phyloP scores from a whole-genome alignment of 2,797 vertebrate species.

The Diplodus sargus region DNA sequence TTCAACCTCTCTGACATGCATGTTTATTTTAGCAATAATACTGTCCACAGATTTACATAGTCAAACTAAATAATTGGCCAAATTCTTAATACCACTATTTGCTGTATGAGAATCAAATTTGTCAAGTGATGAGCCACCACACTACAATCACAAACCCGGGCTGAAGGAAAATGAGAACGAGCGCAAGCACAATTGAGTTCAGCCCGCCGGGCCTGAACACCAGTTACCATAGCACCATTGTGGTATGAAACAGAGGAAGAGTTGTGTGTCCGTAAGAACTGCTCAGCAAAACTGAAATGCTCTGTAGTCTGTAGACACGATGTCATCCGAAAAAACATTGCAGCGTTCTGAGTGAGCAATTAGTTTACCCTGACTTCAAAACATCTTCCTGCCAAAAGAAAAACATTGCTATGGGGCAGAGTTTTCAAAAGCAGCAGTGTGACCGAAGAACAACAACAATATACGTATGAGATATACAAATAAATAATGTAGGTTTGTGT shows the following conservation, averaged over 20 bases:
- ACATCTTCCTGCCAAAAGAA: neutral
- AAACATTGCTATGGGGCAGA: neutral
- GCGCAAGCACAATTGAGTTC: slow-evolving; percentile 22
- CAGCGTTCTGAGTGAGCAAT: slow-evolving; percentile 19
- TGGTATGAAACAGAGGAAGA: slow-evolving; percentile 44
- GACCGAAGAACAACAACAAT: neutral
- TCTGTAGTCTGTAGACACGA: slow-evolving; percentile 56
- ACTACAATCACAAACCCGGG: slow-evolving; percentile 6
- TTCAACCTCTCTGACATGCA: neutral
- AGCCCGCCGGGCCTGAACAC: slow-evolving; percentile 1
- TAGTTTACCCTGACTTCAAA: slow-evolving; percentile 12
- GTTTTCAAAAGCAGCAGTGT: neutral
- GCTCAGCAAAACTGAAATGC: slow-evolving; percentile 36
- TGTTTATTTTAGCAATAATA: neutral
- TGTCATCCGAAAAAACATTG: slow-evolving; percentile 38
- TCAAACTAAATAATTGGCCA: neutral
- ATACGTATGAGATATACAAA: neutral
- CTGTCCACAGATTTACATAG: neutral
- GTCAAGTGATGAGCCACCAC: neutral
- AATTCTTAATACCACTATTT: neutral
- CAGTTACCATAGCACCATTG: slow-evolving; percentile 32
- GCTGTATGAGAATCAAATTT: neutral
- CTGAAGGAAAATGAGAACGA: neutral
- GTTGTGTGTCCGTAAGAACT: slow-evolving; percentile 34
- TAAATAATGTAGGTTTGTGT: neutral